Evolutionary conservation across 2,888 invertebrate species (phyloP), one percentile per base, ranked within the genome.

Genomic region (Automeris io): DNA sequence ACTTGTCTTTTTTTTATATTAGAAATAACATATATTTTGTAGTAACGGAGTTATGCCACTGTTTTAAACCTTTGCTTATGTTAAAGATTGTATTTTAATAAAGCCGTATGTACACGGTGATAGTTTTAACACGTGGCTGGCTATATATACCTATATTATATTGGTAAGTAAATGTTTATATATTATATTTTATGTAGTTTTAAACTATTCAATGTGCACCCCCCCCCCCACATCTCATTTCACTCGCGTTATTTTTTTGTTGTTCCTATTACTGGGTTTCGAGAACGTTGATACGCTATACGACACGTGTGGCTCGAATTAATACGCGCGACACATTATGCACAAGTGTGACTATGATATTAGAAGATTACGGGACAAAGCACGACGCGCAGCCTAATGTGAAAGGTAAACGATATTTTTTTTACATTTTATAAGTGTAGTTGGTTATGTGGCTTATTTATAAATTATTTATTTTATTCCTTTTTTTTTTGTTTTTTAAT

Each of bases 401-500:
- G 41, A 40, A 69, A 83, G 81, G 81, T 81, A 82, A 83, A 79
- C 67, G 51, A 57, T 43, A 58, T 59, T 70, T 56, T 56, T 66
- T 68, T 67, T 56, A 50, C 55, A 57, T 58, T 58, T 61, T 64
- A 63, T 69, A 59, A 58, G 69, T 54, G 71, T 80, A 79, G 78
- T 70, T 78, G 77, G 83, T 83, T 75, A 79, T 82, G 74, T 83
- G 76, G 83, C 83, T 83, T 85, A 79, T 81, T 77, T 83, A 83
- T 83, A 58, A 80, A 79, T 78, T 80, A 76, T 82, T 77, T 77
- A 70, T 77, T 75, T 73, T 68, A 73, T 49, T 51, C 61, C 41
- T 54, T 61, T 69, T 70, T 73, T 67, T 70, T 75, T 81, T 81
- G 82, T 41, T 54, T 61, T 69, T 70, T 73, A 67, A 69, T 75